phyloP scores from a whole-genome alignment of 2,888 invertebrate genomes.

The Pandemis corylana region DNA sequence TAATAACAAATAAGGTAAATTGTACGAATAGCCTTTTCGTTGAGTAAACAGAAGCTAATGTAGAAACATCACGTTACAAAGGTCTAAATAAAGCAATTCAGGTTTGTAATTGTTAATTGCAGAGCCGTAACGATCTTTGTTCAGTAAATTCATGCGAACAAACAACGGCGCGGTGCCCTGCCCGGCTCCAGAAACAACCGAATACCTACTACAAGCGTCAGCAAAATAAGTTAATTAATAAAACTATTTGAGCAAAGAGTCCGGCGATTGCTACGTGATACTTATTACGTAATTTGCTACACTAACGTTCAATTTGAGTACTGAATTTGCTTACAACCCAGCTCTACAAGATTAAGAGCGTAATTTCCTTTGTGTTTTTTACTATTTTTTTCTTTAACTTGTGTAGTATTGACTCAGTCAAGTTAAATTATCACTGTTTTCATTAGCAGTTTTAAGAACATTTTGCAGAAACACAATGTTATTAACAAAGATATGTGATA shows the following conservation, averaged over 20 bases:
- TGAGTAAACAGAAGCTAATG: conserved; percentile 24
- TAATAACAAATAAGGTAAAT: conserved; percentile 33
- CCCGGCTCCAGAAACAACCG: conserved; percentile 44
- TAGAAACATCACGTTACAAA: conserved; percentile 52
- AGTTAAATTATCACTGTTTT: too few species aligned
- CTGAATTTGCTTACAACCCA: not conserved
- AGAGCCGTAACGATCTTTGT: conserved; percentile 68
- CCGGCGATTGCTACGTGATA: conserved; percentile 3
- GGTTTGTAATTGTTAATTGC: conserved; percentile 69
- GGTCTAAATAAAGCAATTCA: conserved; percentile 69
- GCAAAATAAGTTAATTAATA: conserved; percentile 9
- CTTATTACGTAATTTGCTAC: not conserved
- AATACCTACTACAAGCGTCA: not conserved
- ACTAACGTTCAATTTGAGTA: not conserved
- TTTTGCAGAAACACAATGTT: too few species aligned
- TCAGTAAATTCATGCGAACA: conserved; percentile 62
- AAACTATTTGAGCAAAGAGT: not conserved
- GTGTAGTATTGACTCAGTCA: not conserved
- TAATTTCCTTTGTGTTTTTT: not conserved
- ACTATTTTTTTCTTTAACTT: not conserved
- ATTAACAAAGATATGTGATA: too few species aligned
- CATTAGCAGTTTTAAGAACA: too few species aligned
- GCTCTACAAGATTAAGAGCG: not conserved
- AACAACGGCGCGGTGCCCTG: conserved; percentile 48
- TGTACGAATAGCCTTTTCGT: conserved; percentile 12